Conservation (phyloP, 2,113 vertebrate genomes). For the Lucifuga dentata region DNA sequence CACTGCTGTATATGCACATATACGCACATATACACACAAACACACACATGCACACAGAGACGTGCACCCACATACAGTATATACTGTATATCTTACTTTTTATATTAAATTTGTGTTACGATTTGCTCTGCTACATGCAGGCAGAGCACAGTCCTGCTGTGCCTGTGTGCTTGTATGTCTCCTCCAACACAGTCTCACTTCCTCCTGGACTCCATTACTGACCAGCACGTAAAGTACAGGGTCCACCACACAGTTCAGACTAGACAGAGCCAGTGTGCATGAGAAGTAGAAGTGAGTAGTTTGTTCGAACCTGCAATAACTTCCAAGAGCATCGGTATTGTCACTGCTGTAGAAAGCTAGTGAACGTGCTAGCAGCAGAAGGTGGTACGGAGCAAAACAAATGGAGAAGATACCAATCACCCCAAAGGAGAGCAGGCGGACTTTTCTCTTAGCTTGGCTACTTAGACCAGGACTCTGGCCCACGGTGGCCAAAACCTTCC, state of each 20-base stretch:
- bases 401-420: conserved; percentile 84
- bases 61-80: background rate
- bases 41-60: background rate
- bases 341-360: conserved; percentile 55
- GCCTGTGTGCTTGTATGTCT: background rate
- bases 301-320: conserved; percentile 79
- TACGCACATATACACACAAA: background rate
- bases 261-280: conserved; percentile 78
- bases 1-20: background rate
- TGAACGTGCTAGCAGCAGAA: conserved; percentile 79
- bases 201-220: conserved; percentile 77
- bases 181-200: conserved; percentile 59
- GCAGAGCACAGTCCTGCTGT: background rate
- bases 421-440: conserved; percentile 78
- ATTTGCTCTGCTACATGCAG: conserved; percentile 1
- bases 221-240: conserved; percentile 84
- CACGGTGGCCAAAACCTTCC: conserved; percentile 78
- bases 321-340: accelerated
- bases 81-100: conserved; percentile 14
- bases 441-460: conserved; percentile 76
- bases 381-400: conserved; percentile 85
- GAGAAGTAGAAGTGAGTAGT: conserved; percentile 75
- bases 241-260: conserved; percentile 84
- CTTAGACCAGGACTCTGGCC: conserved; percentile 75
- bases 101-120: conserved; percentile 53